Conservation (phyloP, 1,140 invertebrate genomes). For the Cheumatopsyche charites region DNA sequence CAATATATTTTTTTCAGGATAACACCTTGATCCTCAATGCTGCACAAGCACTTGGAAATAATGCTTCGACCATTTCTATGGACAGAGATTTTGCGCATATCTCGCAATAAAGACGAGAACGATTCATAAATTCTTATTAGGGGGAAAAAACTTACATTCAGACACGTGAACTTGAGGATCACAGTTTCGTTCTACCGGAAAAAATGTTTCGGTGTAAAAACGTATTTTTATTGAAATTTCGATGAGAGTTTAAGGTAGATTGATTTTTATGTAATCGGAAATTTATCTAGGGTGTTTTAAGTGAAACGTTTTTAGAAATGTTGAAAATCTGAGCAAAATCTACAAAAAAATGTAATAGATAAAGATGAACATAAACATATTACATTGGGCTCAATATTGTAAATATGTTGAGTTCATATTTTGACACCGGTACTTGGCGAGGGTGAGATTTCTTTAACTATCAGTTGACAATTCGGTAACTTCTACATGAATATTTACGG, state of each 20-base stretch:
- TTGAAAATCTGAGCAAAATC: too few relatives aligned
- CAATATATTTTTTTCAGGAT: constrained; percentile 12
- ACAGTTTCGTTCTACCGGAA: neutral
- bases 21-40: constrained; percentile 1
- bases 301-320: too few relatives aligned
- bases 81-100: constrained; percentile 1
- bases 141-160: constrained; percentile 22
- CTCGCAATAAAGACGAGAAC: constrained; percentile 28
- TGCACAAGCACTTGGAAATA: constrained; percentile 18
- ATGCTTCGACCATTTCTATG: constrained; percentile 13
- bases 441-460: too few relatives aligned
- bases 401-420: too few relatives aligned
- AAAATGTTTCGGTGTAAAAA: constrained; percentile 7
- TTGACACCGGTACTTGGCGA: too few relatives aligned
- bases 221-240: neutral
- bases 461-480: too few relatives aligned
- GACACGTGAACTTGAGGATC: neutral
- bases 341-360: too few relatives aligned
- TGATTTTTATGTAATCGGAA: too few relatives aligned
- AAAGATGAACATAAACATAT: too few relatives aligned
- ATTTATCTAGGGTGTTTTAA: too few relatives aligned
- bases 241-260: neutral
- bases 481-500: too few relatives aligned
- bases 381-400: too few relatives aligned
- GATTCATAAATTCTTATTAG: constrained; percentile 32